These are phyloP conservation scores for Daboia siamensis DNA, from an alignment of 2,113 vertebrate species.

Conservation along the genomic window DNA sequence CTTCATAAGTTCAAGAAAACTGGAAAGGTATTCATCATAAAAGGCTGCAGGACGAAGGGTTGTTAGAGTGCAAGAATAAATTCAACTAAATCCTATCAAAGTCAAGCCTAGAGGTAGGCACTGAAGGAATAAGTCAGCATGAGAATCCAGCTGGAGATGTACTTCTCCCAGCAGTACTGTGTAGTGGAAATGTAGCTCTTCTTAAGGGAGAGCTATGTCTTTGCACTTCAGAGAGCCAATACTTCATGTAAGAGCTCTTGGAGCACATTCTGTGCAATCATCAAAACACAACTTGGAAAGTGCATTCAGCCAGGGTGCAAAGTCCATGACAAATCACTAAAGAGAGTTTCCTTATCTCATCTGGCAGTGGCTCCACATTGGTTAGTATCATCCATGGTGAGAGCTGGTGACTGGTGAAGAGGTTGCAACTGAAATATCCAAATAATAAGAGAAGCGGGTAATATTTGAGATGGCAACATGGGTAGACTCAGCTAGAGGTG, in stretches of 20 bases:
- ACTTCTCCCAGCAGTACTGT: neutral
- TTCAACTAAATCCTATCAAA: neutral
- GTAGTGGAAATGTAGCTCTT: neutral
- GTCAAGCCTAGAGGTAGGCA: neutral
- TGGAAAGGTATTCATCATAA: neutral
- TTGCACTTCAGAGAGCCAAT: neutral
- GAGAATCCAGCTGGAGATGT: neutral
- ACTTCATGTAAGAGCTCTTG: slow-evolving; percentile 1
- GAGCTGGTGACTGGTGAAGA: neutral
- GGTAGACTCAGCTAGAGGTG: slow-evolving; percentile 54
- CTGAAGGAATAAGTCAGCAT: neutral
- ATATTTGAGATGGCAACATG: neutral
- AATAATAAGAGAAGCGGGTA: neutral
- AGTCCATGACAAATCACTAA: neutral
- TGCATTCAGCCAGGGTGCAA: slow-evolving; percentile 14
- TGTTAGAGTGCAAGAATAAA: neutral
- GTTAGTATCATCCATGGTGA: slow-evolving; percentile 11
- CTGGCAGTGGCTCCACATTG: neutral
- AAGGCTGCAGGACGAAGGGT: neutral
- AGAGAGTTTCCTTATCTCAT: neutral
- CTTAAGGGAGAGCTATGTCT: neutral
- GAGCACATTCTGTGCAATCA: slow-evolving; percentile 1
- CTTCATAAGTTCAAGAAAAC: neutral
- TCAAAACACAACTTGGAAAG: slow-evolving; percentile 14
- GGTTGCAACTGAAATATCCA: slow-evolving; percentile 3